Percentiles rank a stretch among this genome's conserved stretches.
These are phyloP conservation scores for Achatina immaculata DNA, from an alignment of 1,140 invertebrate species.

Conservation along the genomic window DNA sequence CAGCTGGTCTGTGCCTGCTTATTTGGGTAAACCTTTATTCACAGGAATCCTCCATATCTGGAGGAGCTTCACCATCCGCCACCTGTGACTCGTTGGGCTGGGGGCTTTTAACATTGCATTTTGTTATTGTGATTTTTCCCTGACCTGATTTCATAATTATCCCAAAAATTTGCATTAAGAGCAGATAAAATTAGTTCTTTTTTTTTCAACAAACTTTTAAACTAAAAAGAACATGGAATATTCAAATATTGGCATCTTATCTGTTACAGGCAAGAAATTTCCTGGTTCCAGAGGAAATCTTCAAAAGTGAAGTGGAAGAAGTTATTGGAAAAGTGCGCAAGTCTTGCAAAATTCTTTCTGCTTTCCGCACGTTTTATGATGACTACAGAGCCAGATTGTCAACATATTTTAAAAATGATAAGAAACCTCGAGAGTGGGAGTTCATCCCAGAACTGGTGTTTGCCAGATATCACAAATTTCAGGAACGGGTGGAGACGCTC, in stretches of 20 bases:
- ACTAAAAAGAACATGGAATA: too few relatives aligned
- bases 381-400: constrained; percentile 81
- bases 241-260: background rate
- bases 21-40: too few relatives aligned
- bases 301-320: constrained; percentile 75
- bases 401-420: constrained; percentile 77
- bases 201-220: too few relatives aligned
- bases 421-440: constrained; percentile 82
- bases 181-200: too few relatives aligned
- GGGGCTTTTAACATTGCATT: background rate
- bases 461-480: constrained; percentile 85
- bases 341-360: constrained; percentile 82
- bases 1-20: too few relatives aligned
- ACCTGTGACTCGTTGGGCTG: too few relatives aligned
- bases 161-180: too few relatives aligned
- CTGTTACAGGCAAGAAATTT: constrained; percentile 81
- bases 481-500: constrained; percentile 85
- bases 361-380: constrained; percentile 77
- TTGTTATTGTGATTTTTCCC: too few relatives aligned
- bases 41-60: too few relatives aligned
- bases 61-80: too few relatives aligned
- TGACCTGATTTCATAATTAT: too few relatives aligned
- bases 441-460: constrained; percentile 92
- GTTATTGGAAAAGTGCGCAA: constrained; percentile 89
- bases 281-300: constrained; percentile 88